Conservation (phyloP, 1,140 invertebrate genomes). For the Chironomus striatipennis region DNA sequence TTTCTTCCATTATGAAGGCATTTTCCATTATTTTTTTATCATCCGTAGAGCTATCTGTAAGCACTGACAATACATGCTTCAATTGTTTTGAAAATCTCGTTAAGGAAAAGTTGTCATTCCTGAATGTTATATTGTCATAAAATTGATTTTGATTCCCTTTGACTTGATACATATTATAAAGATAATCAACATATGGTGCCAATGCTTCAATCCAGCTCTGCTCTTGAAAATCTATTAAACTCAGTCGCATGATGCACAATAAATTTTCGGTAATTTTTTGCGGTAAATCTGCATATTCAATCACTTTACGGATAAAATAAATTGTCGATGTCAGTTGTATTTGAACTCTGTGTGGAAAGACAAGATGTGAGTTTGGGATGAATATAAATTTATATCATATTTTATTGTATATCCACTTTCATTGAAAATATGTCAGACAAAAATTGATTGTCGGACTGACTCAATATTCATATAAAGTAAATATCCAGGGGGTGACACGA, state of each 20-base stretch:
- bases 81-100: not conserved
- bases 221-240: not conserved
- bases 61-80: not conserved
- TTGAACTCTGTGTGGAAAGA: not conserved
- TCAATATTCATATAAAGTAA: too few species aligned
- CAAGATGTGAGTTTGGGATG: not conserved
- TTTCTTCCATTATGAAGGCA: not conserved
- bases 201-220: not conserved
- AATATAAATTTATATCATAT: not conserved
- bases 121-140: not conserved
- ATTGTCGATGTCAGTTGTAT: constrained; percentile 17
- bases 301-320: constrained; percentile 19
- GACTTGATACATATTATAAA: not conserved
- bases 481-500: too few species aligned
- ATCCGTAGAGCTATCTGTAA: not conserved
- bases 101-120: constrained; percentile 15
- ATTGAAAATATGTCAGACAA: not conserved
- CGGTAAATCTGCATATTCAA: constrained; percentile 16
- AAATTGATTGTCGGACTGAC: too few species aligned
- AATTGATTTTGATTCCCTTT: constrained; percentile 3
- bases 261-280: constrained; percentile 19
- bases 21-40: not conserved
- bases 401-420: not conserved
- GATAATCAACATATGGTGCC: constrained; percentile 12
- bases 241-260: not conserved